These are phyloP conservation scores for Lithosia quadra DNA, from an alignment of 2,888 invertebrate species.

Conservation along the genomic window DNA sequence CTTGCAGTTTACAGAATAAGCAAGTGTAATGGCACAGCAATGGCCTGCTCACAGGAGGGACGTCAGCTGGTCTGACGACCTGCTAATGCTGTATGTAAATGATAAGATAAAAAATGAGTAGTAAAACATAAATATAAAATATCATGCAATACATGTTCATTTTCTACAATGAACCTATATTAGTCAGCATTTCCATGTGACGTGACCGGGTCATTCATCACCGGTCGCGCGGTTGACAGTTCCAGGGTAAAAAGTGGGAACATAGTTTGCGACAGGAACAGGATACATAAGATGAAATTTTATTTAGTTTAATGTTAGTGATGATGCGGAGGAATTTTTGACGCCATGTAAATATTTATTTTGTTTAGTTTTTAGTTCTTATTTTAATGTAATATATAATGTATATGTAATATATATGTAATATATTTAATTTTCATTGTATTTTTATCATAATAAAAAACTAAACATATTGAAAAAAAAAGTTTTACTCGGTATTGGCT, in stretches of 20 bases:
- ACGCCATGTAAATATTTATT: too few species aligned
- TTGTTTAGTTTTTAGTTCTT: too few species aligned
- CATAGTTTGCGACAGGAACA: neutral
- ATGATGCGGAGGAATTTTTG: too few species aligned
- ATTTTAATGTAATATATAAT: too few species aligned
- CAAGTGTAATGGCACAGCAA: too few species aligned
- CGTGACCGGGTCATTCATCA: constrained; percentile 1
- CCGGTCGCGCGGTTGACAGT: neutral
- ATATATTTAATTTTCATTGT: too few species aligned
- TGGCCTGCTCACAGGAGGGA: neutral
- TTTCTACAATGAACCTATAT: neutral
- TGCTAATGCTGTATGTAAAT: neutral
- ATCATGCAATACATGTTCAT: neutral
- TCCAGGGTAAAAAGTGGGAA: neutral
- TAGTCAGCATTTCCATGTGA: neutral
- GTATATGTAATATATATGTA: too few species aligned
- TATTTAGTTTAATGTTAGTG: too few species aligned
- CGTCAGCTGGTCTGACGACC: neutral
- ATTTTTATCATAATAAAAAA: too few species aligned
- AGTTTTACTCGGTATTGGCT: neutral
- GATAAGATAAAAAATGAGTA: neutral
- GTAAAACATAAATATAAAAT: neutral
- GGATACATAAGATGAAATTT: neutral
- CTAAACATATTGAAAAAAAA: too few species aligned
- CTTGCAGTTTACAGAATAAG: neutral